Evolutionary conservation across 2,888 invertebrate genomes (phyloP), one percentile per base, ranked within the genome.

Genomic region (Masnerella sp.): DNA sequence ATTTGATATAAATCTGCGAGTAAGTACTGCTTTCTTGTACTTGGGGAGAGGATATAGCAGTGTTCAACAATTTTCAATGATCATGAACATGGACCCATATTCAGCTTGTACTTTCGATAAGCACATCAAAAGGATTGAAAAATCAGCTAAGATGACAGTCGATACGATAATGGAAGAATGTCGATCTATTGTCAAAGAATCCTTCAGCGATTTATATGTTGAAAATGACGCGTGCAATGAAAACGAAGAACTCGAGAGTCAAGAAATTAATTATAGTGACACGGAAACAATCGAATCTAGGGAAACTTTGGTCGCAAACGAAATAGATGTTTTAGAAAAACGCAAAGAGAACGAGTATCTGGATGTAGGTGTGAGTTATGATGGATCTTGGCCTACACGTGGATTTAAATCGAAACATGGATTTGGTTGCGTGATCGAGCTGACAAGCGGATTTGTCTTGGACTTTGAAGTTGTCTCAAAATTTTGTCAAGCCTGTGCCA

Each of bases 391-490:
- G 70, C 45, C 54, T 30, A 76, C 76, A 7, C 54, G 76, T 9
- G 71, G 74, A 2, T 68, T 54, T 34, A 76, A 68, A 52, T 78
- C 75, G 2, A 75, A 75, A 28, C 71, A 76, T 45, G 73, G 76
- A 8, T 65, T 78, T 40, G 70, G 76, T 9, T 74, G 51, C 15
- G 73, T 75, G 2, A 68, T 77, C 42, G 71, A 74, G 8, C 15
- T 64, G 17, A 14, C 47, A n/a, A 58, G 14, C 12, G 77, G 77
- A 49, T 71, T 61, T 22, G 62, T 78, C 8, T 43, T 74, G 7
- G 78, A 77, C 22, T 77, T 52, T 40, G 56, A 40, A 8, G 51
- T 76, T 11, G 32, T 70, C 8, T 70, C 75, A 14, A 78, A 76
- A 54, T 74, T 49, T 56, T 78, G 75, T 64, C 74, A 68, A 17